A percentile compares a stretch with the other conserved stretches of the same genome.
Evolutionary conservation across 2,888 invertebrate species (phyloP).

Genomic region (Homarus gammarus): DNA sequence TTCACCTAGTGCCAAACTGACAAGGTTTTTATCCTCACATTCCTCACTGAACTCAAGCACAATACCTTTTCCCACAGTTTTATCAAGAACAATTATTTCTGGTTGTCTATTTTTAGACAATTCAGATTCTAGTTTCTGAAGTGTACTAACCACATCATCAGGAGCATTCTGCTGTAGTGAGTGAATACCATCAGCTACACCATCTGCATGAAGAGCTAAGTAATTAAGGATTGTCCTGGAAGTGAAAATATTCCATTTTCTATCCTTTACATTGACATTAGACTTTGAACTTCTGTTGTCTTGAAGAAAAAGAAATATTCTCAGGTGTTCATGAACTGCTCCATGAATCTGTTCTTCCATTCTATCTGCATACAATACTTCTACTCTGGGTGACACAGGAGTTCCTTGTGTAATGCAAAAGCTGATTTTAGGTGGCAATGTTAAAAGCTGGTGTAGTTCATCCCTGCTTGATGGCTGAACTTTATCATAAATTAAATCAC

Average conservation of each 20-base stretch:
- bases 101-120: constrained; percentile 13
- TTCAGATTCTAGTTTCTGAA: constrained; percentile 36
- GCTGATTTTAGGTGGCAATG: constrained; percentile 36
- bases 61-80: constrained; percentile 30
- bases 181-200: constrained; percentile 29
- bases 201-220: constrained; percentile 28
- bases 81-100: constrained; percentile 54
- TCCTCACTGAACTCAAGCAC: constrained; percentile 51
- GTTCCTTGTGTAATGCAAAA: constrained; percentile 63
- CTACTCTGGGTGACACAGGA: constrained; percentile 46
- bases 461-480: constrained; percentile 17
- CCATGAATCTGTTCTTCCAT: constrained; percentile 56
- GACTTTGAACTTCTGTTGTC: background rate
- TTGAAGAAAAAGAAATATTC: constrained; percentile 43
- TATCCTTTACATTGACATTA: background rate
- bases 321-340: constrained; percentile 48
- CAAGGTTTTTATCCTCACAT: constrained; percentile 32
- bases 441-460: constrained; percentile 6
- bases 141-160: constrained; percentile 31
- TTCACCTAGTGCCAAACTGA: background rate
- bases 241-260: constrained; percentile 1
- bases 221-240: constrained; percentile 58
- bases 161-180: constrained; percentile 44
- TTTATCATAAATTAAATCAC: constrained; percentile 35
- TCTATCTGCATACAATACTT: constrained; percentile 54